Evolutionary conservation across 2,113 vertebrate species (phyloP).

Genomic region (Pungitius pungitius): DNA sequence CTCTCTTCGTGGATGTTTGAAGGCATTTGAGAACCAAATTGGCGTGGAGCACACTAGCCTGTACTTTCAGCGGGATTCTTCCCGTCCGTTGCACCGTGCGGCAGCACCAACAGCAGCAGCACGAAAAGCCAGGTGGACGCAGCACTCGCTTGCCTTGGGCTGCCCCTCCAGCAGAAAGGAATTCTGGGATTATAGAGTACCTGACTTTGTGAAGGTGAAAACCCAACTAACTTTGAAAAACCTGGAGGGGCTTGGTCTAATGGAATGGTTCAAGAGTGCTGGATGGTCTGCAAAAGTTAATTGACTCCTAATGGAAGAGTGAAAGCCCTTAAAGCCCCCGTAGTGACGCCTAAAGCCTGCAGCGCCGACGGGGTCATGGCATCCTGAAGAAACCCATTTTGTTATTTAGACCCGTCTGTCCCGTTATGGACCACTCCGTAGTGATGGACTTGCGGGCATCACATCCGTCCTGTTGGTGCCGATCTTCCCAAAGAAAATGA

Average conservation of each 20-base stretch:
- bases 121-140: constrained; percentile 16
- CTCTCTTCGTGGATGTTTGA: constrained; percentile 42
- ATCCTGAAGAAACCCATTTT: not conserved
- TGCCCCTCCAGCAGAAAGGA: constrained; percentile 16
- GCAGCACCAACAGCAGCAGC: not conserved
- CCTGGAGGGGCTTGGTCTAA: constrained; percentile 37
- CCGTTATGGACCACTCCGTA: not conserved
- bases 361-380: not conserved
- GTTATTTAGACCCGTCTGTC: not conserved
- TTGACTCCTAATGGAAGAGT: constrained; percentile 49
- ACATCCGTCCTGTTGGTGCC: too few relatives aligned
- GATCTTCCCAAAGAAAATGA: too few relatives aligned
- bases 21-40: constrained; percentile 30
- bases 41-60: constrained; percentile 25
- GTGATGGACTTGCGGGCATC: not conserved
- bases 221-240: not conserved
- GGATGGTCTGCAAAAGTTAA: constrained; percentile 31
- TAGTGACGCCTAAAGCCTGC: constrained; percentile 16
- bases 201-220: constrained; percentile 15
- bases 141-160: constrained; percentile 3
- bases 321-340: constrained; percentile 17
- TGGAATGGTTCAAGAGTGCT: constrained; percentile 32
- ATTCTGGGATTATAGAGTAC: constrained; percentile 28
- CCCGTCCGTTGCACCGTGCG: not conserved
- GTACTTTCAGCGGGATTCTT: not conserved